phyloP scores from a whole-genome alignment of 2,113 vertebrate species.

The Chauna torquata region DNA sequence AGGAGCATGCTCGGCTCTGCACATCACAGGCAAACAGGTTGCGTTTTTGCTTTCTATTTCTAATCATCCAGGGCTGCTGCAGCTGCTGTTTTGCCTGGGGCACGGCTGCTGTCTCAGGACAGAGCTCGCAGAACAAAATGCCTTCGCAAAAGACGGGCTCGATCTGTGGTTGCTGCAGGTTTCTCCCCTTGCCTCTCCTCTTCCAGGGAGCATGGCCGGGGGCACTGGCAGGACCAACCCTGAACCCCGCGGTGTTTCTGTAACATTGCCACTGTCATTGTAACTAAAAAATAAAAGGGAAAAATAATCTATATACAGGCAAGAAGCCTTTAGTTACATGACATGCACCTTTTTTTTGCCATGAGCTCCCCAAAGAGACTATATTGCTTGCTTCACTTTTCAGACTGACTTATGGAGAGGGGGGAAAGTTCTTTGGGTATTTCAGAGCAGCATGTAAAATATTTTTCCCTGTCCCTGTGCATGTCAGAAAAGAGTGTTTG shows the following conservation, averaged over 20 bases:
- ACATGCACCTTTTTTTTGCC: background rate
- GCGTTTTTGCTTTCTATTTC: background rate
- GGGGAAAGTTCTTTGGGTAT: background rate
- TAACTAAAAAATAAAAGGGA: background rate
- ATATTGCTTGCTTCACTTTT: background rate
- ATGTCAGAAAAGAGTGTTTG: background rate
- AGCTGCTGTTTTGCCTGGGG: background rate
- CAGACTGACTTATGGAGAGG: background rate
- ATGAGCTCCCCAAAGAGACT: no score
- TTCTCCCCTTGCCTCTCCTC: background rate
- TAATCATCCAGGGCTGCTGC: background rate
- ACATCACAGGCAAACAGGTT: background rate
- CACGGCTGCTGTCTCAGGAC: background rate
- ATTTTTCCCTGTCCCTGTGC: background rate
- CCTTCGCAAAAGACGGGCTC: background rate
- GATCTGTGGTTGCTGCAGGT: background rate
- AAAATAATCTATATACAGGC: background rate
- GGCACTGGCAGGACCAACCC: background rate
- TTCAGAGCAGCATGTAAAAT: background rate
- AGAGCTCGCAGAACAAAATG: background rate
- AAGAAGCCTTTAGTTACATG: background rate
- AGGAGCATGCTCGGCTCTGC: background rate
- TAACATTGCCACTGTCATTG: background rate
- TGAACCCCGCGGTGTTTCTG: background rate
- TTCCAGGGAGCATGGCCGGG: background rate